Evolutionary conservation across 2,113 vertebrate species (phyloP), one percentile per base, ranked within the genome.

Genomic region (Mormyrus lacerda): DNA sequence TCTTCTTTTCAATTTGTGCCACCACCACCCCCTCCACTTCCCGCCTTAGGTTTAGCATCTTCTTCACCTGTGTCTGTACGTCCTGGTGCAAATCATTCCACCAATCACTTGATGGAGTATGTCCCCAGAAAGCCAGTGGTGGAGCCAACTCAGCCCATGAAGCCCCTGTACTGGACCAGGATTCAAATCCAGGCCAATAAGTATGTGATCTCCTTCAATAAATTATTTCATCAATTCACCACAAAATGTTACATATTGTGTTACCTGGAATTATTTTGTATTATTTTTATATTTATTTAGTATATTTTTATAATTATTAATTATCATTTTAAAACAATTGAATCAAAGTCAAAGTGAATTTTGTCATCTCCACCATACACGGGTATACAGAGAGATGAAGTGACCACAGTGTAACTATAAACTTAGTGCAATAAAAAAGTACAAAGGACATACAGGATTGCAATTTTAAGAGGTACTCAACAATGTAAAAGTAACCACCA

Each of bases 111-210:
- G 15, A 88, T 93, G 45, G 95, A 95, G 87, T 95, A 94, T 85
- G 92, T 92, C 90, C 96, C 96, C 91, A 96, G 97, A 79, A 99
- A 99, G 90, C 95, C 94, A 42, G 93, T 95, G 51, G 92, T 99
- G 89, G 97, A 98, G 93, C 97, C 97, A 27, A 94, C 95, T n/a
- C 94, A 93, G 90, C 97, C 97, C 87, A 99, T 99, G 98, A 99
- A 97, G 92, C 97, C 98, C 88, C 96, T 99, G 61, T 99, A 99
- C 91, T 99, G 98, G 98, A 98, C 96, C 90, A 96, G 98, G 91
- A 98, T 99, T 94, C 98, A 99, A 89, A 93, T 99, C 90, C 96
- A 96, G 92, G 95, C 95, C 85, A 96, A 91, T 93, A 98, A 97
- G 98, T 99, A 97, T 90, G 92, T 61, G 42, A 35, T 50, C 19